Evolutionary conservation across 1,140 invertebrate genomes (phyloP).

Genomic region (Drosophila quadrilineata): DNA sequence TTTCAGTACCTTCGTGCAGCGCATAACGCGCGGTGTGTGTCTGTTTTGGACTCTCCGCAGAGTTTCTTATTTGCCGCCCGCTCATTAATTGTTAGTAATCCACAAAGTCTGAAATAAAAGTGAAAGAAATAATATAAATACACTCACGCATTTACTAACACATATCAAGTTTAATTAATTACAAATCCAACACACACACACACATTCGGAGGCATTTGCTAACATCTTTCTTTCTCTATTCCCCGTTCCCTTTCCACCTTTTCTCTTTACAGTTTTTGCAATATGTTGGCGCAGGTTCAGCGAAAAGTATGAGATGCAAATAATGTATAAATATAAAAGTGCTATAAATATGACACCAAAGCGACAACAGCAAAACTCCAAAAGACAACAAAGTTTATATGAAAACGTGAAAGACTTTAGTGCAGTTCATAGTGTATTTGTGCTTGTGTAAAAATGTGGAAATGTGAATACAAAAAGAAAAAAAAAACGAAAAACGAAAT

Average conservation of each 20-base stretch:
- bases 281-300: constrained; percentile 72
- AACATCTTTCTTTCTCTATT: constrained; percentile 20
- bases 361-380: constrained; percentile 30
- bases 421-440: constrained; percentile 3
- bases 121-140: neutral
- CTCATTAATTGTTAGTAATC: constrained; percentile 52
- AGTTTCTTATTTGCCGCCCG: constrained; percentile 63
- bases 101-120: neutral
- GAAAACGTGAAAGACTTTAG: neutral
- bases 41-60: constrained; percentile 42
- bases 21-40: constrained; percentile 66
- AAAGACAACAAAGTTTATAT: constrained; percentile 35
- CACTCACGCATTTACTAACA: constrained; percentile 12
- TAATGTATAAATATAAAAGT: constrained; percentile 53
- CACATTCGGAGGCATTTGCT: constrained; percentile 6
- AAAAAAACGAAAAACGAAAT: too few relatives aligned
- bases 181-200: constrained; percentile 10
- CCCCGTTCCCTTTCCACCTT: constrained; percentile 15
- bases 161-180: constrained; percentile 17
- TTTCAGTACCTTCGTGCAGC: constrained; percentile 75
- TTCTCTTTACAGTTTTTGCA: constrained; percentile 48
- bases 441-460: constrained; percentile 27
- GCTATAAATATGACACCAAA: constrained; percentile 43
- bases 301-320: constrained; percentile 48
- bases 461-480: constrained; percentile 39